Evolutionary conservation across 2,797 vertebrate genomes (phyloP), one percentile per base, ranked within the genome.

Genomic region (Dallia pectoralis): DNA sequence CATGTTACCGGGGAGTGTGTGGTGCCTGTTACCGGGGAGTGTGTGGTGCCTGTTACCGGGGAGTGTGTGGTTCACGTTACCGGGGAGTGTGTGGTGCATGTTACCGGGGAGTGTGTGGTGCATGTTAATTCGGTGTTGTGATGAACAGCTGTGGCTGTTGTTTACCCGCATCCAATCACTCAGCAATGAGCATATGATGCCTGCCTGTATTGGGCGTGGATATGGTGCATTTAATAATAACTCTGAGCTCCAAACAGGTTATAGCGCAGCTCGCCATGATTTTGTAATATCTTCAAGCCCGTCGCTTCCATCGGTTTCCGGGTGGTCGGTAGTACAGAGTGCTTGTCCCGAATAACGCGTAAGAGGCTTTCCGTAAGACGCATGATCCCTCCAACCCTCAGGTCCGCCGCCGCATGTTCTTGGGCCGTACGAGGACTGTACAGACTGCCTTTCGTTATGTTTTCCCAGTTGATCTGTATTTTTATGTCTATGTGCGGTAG

Each of bases 291-390:
- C 48, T 40, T 12, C 62, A 47, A 11, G 40, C 40, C 6, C 12
- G 11, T 44, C 40, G 40, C 40, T 44, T 12, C 14, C 40, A 12
- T 14, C 9, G 14, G 40, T 44, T 7, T 61, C 76, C 33, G 7
- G 48, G 53, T 71, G 32, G 40, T 12, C 36, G 16, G 74, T 36
- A 40, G 19, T 44, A 14, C 40, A 44, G 14, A 49, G 71, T 40
- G 40, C 40, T 44, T 44, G 77, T 76, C 77, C 80, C 77, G 78
- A 56, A 76, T 77, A 59, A 70, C 75, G 61, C 25, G n/a, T 91
- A 91, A 91, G 87, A 90, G 84, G 90, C 90, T 92, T 92, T 91
- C 78, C 86, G 22, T 87, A 88, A 90, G 74, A 81, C 87, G 69
- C 2, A 36, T 61, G 76, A 81, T 79, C 40, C 5, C 11, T 9